Conservation (phyloP, 2,797 vertebrate genomes). For the Lerista edwardsae region DNA sequence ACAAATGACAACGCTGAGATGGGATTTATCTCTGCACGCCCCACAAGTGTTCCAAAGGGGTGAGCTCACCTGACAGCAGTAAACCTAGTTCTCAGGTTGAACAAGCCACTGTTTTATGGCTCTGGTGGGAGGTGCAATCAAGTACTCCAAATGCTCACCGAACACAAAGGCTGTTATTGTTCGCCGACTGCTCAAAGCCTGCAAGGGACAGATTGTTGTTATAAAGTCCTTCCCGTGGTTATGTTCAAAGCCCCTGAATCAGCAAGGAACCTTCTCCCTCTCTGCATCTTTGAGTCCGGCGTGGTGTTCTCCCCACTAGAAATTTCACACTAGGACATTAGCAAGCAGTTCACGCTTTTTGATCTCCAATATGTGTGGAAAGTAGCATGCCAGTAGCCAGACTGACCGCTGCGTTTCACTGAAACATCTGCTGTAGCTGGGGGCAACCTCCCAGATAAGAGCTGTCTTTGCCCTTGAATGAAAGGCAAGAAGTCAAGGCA, state of each 20-base stretch:
- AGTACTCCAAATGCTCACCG: conserved; percentile 12
- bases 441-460: neutral
- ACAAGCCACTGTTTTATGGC: conserved; percentile 53
- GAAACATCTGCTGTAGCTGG: conserved; percentile 21
- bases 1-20: too few relatives aligned
- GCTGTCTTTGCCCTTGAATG: conserved; percentile 14
- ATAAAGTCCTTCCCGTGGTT: conserved; percentile 21
- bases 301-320: neutral
- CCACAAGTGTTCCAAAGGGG: conserved; percentile 39
- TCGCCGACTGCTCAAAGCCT: conserved; percentile 21
- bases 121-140: conserved; percentile 47
- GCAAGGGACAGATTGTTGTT: fast-evolving
- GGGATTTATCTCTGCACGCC: conserved; percentile 36
- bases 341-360: conserved; percentile 39
- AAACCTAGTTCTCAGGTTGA: conserved; percentile 47
- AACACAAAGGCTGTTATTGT: neutral
- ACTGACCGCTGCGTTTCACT: conserved; percentile 28
- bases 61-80: conserved; percentile 58
- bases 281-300: neutral
- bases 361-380: conserved; percentile 34
- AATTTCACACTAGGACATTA: conserved; percentile 22
- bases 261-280: conserved; percentile 21
- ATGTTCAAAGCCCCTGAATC: conserved; percentile 48
- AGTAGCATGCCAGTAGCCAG: conserved; percentile 27
- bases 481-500: neutral